These are phyloP conservation scores for Cottoperca gobio DNA, from an alignment of 2,797 vertebrate species.

Conservation along the genomic window DNA sequence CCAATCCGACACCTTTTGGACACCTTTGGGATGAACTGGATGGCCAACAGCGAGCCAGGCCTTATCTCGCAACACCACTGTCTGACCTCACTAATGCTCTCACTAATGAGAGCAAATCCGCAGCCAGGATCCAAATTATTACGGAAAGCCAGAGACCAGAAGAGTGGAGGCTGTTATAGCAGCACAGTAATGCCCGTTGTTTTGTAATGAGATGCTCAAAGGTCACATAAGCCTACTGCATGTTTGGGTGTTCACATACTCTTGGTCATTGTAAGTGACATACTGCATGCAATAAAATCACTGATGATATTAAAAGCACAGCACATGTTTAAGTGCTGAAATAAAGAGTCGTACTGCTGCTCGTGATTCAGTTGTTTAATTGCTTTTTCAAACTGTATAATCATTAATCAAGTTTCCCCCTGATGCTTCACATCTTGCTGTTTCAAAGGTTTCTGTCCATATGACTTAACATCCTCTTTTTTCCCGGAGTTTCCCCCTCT, in stretches of 20 bases:
- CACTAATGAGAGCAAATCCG: neutral
- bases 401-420: conserved; percentile 28
- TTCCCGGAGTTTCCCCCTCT: conserved; percentile 14
- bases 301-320: neutral
- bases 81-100: neutral
- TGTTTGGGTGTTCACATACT: neutral
- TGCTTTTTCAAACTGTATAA: conserved; percentile 26
- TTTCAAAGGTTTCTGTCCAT: conserved; percentile 49
- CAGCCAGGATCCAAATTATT: neutral
- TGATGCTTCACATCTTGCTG: conserved; percentile 12
- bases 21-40: neutral
- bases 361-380: conserved; percentile 17
- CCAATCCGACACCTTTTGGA: neutral
- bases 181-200: neutral
- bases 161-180: neutral
- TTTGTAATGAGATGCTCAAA: neutral
- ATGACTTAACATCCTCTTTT: conserved; percentile 15
- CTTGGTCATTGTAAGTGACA: neutral
- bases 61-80: conserved; percentile 8
- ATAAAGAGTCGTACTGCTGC: neutral
- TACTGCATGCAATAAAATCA: neutral
- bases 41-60: neutral
- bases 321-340: neutral
- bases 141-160: neutral
- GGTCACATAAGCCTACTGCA: too few species aligned